Percentiles rank a stretch among this genome's conserved stretches.
These are phyloP conservation scores for Harpagoxenus sublaevis DNA, from an alignment of 2,888 invertebrate species.

Conservation along the genomic window DNA sequence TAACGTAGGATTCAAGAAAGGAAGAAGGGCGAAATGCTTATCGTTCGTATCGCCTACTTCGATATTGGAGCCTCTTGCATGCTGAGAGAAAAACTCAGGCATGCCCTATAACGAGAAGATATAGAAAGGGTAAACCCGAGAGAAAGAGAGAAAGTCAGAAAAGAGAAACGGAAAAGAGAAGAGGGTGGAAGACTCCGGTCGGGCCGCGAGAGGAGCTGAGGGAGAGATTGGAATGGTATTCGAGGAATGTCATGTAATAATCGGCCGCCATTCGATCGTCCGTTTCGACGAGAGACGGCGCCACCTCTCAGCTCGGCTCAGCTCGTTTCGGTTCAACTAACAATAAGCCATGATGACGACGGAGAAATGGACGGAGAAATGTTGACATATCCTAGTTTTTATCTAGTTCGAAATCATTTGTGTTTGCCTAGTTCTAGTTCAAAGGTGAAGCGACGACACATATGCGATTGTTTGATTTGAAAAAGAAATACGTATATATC, in stretches of 20 bases:
- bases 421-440: conserved; percentile 5
- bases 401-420: conserved; percentile 35
- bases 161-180: conserved; percentile 59
- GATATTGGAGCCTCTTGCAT: conserved; percentile 72
- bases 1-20: conserved; percentile 26
- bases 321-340: conserved; percentile 5
- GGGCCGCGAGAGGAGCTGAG: conserved; percentile 73
- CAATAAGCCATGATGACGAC: conserved; percentile 26
- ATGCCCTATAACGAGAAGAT: conserved; percentile 75
- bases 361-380: conserved; percentile 30
- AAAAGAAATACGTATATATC: not conserved
- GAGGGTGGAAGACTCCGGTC: conserved; percentile 56
- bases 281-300: conserved; percentile 81
- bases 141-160: conserved; percentile 51
- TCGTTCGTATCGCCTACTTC: conserved; percentile 76
- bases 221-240: conserved; percentile 81
- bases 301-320: conserved; percentile 78
- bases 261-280: conserved; percentile 80
- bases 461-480: not conserved
- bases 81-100: conserved; percentile 72
- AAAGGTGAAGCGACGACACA: not conserved
- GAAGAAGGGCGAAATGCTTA: conserved; percentile 68
- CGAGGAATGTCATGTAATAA: conserved; percentile 86
- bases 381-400: conserved; percentile 46
- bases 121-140: conserved; percentile 38